Conservation (phyloP, 2,797 vertebrate species). For the Morelia viridis region DNA sequence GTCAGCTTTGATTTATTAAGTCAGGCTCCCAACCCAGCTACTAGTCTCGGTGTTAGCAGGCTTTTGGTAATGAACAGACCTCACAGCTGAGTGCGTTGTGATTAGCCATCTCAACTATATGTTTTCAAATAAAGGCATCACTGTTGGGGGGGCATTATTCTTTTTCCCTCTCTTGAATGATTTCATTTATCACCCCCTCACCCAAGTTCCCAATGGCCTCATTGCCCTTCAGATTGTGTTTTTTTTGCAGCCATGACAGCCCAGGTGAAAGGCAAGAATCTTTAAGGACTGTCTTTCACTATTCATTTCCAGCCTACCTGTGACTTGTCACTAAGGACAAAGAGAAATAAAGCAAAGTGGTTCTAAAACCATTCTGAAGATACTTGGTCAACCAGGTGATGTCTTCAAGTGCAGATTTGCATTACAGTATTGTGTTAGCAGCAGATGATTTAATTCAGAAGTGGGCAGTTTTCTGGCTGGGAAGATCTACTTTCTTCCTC, state of each 20-base stretch:
- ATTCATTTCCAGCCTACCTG: conserved; percentile 4
- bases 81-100: conserved; percentile 82
- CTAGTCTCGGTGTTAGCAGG: conserved; percentile 82
- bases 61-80: conserved; percentile 84
- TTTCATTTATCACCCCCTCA: conserved; percentile 33
- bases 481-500: background rate
- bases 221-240: background rate
- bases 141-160: conserved; percentile 42
- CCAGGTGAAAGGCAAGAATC: conserved; percentile 39
- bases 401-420: background rate
- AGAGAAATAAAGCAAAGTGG: conserved; percentile 19
- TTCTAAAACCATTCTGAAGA: conserved; percentile 22
- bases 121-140: conserved; percentile 53
- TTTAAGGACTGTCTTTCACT: conserved; percentile 5
- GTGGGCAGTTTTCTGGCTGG: background rate
- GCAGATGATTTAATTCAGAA: background rate
- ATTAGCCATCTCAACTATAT: conserved; percentile 75
- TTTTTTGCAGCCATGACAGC: conserved; percentile 31
- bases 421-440: background rate
- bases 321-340: conserved; percentile 16
- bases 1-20: conserved; percentile 98
- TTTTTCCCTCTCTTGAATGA: conserved; percentile 26
- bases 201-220: background rate
- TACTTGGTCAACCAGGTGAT: fast-evolving
- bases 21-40: conserved; percentile 82